A percentile compares a stretch with the other conserved stretches of the same genome.
Evolutionary conservation across 2,113 vertebrate species (phyloP).

Genomic region (Bos taurus): ARS-UCD2.0 NC_037344.1:16708501-16709000

Average conservation of each 20-base stretch:
- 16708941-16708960: background rate
- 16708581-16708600: background rate
- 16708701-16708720: background rate
- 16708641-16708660: slow-evolving; percentile 15
- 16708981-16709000: too few relatives aligned
- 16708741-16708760: background rate
- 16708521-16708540: background rate
- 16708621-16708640: background rate
- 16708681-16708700: background rate
- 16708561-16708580: slow-evolving; percentile 32
- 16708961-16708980: background rate
- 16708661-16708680: background rate
- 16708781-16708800: background rate
- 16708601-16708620: slow-evolving; percentile 29
- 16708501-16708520: background rate
- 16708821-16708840: background rate
- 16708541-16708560: background rate
- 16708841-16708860: background rate
- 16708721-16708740: background rate
- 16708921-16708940: background rate
- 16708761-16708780: background rate
- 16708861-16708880: background rate
- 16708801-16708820: background rate
- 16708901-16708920: background rate
- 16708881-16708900: background rate